These are phyloP conservation scores for Choloepus didactylus DNA, from an alignment of 2,797 vertebrate species.

Conservation along the genomic window DNA sequence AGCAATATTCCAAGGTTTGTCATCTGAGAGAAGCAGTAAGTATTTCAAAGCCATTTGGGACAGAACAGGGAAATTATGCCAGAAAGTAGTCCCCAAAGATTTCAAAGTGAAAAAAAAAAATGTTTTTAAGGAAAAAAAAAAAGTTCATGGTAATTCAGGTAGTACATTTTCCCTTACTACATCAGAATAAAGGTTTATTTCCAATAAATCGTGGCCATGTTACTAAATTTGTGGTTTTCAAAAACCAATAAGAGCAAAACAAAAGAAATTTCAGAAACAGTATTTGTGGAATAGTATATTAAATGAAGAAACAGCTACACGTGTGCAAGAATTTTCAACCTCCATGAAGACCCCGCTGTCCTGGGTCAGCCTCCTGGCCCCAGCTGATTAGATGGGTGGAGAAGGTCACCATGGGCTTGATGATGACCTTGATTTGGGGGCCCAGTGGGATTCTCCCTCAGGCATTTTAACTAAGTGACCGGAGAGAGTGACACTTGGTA, in stretches of 20 bases:
- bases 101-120: slow-evolving; percentile 38
- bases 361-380: not conserved
- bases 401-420: not conserved
- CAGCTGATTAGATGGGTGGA: not conserved
- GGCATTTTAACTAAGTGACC: not conserved
- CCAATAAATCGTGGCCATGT: slow-evolving; percentile 23
- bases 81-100: slow-evolving; percentile 65
- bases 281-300: not conserved
- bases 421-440: not conserved
- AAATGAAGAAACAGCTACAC: not conserved
- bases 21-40: slow-evolving; percentile 66
- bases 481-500: not conserved
- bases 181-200: slow-evolving; percentile 52
- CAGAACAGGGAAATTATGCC: slow-evolving; percentile 69
- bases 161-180: slow-evolving; percentile 1
- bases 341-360: not conserved
- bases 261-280: slow-evolving; percentile 1
- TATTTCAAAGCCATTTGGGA: slow-evolving; percentile 77
- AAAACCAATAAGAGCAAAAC: slow-evolving; percentile 28
- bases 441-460: not conserved
- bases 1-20: slow-evolving; percentile 68
- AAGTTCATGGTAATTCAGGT: slow-evolving; percentile 51
- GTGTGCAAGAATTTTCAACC: not conserved
- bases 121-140: slow-evolving; percentile 43
- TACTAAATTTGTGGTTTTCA: slow-evolving; percentile 19